Evolutionary conservation across 2,797 vertebrate species (phyloP).

Genomic region (Pempheris klunzingeri): DNA sequence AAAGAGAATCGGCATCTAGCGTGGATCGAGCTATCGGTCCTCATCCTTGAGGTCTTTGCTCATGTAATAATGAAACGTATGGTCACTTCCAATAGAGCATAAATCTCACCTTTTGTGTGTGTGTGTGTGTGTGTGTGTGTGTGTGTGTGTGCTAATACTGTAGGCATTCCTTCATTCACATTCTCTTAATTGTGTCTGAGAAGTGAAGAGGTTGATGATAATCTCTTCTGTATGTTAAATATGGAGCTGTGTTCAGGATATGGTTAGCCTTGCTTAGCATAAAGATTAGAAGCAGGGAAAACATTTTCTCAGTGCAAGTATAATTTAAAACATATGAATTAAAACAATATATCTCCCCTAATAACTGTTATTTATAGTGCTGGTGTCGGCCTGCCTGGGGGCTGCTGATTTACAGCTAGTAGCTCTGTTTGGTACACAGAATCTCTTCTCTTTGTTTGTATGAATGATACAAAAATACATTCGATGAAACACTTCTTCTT

Average conservation of each 20-base stretch:
- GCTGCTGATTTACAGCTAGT: neutral
- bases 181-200: neutral
- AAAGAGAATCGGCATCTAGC: neutral
- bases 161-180: neutral
- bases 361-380: too few species aligned
- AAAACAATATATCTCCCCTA: neutral
- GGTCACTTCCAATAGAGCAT: neutral
- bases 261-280: neutral
- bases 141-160: too few species aligned
- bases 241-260: too few species aligned
- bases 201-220: neutral
- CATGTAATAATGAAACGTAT: conserved; percentile 10
- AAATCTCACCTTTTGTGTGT: conserved; percentile 21
- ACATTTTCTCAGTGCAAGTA: neutral
- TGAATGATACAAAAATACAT: too few species aligned
- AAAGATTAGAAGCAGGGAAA: neutral
- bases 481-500: too few species aligned
- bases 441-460: neutral
- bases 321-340: neutral
- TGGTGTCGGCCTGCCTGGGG: neutral
- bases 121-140: too few species aligned
- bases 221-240: neutral
- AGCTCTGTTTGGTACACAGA: neutral
- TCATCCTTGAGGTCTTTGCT: neutral
- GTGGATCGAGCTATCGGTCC: neutral